A percentile compares a stretch with the other conserved stretches of the same genome.
Conservation (phyloP, 2,888 invertebrate genomes). For the Atrina japonica region DNA sequence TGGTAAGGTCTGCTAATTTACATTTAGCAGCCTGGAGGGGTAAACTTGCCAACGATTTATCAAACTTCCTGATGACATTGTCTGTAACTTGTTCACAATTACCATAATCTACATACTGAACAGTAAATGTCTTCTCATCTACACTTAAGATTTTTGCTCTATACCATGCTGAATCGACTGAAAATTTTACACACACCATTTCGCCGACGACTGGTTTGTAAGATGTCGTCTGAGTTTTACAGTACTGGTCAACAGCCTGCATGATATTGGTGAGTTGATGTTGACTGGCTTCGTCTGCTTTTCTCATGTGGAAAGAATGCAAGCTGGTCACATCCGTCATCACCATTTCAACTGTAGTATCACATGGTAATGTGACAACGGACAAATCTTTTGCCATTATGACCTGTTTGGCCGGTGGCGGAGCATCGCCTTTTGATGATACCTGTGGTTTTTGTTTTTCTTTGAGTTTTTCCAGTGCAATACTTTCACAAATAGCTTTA, state of each 20-base stretch:
- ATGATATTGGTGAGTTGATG: conserved; percentile 1
- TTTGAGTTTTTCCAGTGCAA: background rate
- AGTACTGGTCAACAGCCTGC: conserved; percentile 6
- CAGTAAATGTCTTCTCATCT: conserved; percentile 84
- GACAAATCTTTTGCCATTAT: conserved; percentile 20
- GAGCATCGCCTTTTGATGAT: background rate
- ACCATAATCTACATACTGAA: conserved; percentile 84
- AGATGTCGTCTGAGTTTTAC: background rate
- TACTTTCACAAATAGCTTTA: background rate
- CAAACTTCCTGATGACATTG: conserved; percentile 78
- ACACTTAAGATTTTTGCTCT: conserved; percentile 38
- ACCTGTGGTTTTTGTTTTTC: background rate
- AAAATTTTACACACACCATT: conserved; percentile 51
- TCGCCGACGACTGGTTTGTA: conserved; percentile 52
- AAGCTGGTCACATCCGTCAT: conserved; percentile 11
- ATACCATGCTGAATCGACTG: conserved; percentile 41
- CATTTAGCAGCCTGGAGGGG: conserved; percentile 51
- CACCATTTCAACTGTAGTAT: background rate
- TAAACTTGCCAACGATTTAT: conserved; percentile 23
- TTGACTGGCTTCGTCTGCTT: background rate
- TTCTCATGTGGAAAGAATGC: conserved; percentile 16
- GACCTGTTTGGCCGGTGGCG: background rate
- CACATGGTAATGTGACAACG: background rate
- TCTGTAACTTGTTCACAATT: conserved; percentile 86
- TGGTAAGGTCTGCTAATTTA: conserved; percentile 28